Evolutionary conservation across 2,888 invertebrate species (phyloP).

Genomic region (Tipula lateralis): DNA sequence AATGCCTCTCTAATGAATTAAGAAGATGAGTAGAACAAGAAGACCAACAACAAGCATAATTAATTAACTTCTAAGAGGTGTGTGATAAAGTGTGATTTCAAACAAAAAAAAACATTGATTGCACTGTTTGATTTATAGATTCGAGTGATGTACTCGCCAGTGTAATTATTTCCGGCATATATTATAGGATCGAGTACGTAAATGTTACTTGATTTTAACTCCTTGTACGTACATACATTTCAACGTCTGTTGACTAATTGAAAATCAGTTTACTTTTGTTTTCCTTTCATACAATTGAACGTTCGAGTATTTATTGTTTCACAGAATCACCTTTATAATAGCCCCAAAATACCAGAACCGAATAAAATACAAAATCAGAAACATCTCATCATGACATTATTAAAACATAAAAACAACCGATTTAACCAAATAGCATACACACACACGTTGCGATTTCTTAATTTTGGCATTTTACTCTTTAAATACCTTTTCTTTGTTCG

Average conservation of each 20-base stretch:
- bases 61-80: not conserved
- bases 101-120: not conserved
- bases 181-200: not conserved
- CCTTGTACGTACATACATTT: not conserved
- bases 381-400: constrained; percentile 24
- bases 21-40: not conserved
- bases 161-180: not conserved
- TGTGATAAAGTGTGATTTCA: not conserved
- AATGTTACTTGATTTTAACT: not conserved
- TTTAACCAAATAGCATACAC: not conserved
- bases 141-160: not conserved
- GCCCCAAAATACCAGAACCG: not conserved
- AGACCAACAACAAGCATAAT: not conserved
- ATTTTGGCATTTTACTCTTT: not conserved
- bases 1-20: not conserved
- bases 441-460: not conserved
- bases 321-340: not conserved
- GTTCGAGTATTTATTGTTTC: not conserved
- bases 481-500: not conserved
- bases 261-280: not conserved
- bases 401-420: not conserved
- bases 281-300: not conserved
- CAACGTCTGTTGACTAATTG: not conserved
- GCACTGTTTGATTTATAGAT: not conserved
- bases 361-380: constrained; percentile 7